Base-by-base conservation (phyloP, 2,113 vertebrate species). In the Oryzias javanicus region DNA sequence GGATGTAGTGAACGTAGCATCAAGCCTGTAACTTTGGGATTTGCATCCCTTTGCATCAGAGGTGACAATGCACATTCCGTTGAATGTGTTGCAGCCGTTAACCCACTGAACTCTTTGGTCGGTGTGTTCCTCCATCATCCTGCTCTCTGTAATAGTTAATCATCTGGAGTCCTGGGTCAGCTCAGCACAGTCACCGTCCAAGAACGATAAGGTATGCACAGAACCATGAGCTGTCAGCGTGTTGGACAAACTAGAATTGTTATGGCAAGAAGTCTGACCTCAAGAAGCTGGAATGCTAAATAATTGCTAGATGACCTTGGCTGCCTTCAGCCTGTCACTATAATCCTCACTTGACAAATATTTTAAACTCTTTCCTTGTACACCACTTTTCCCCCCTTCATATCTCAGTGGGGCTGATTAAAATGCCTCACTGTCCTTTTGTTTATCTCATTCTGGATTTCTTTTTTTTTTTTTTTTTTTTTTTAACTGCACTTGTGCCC, bases 361-460 rank as follows among this genome's bases (percentile, higher is more conserved):
- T 44, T 58, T 50, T 70, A 35, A 15, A 53, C 20, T 53, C 15
- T 70, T 78, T 75, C 66, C 14, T 45, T 24, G 17, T 50, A 3
- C 46, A 47, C 5, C 65, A 53, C 58, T 70, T 68, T 66, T 52
- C 50, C 47, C 47, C 22, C 45, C 49, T 35, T 35, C 35, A 35
- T 35, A 64, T 71, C 56, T 87, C 60, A 58, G 49, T 52, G 64
- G 65, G 53, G 62, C 68, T 72, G 64, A 73, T 85, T 74, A 59
- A 63, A 60, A 62, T 51, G 25, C 47, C 58, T 29, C 46, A 13
- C 60, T 66, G 55, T 49, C 53, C 60, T 69, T 8, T 59, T 61
- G 47, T 76, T 47, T 45, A 42, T 55, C 53, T 66, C 50, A 2
- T 41, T 67, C 22, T 25, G 48, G 5, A 48, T 62, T 65, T 72